phyloP scores from a whole-genome alignment of 2,888 invertebrate species.

The Acleris sparsana region DNA sequence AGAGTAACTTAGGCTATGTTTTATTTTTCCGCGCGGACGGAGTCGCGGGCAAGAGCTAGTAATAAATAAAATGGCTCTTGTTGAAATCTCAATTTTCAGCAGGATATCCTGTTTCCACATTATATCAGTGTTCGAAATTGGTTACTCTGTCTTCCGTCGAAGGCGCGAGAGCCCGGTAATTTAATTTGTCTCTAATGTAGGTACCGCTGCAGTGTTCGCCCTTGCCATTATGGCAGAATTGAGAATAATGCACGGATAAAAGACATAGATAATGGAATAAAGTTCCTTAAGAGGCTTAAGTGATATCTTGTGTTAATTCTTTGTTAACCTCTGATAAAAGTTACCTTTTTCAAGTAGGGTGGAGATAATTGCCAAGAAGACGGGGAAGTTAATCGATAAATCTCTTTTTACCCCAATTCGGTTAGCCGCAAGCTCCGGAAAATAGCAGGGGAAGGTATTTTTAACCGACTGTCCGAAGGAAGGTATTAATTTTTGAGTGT shows the following conservation, averaged over 20 bases:
- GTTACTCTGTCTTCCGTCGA: slow-evolving; percentile 29
- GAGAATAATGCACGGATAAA: slow-evolving; percentile 27
- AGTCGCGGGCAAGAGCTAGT: too few relatives aligned
- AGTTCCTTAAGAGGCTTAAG: slow-evolving; percentile 15
- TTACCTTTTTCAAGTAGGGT: slow-evolving; percentile 12
- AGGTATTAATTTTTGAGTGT: too few relatives aligned
- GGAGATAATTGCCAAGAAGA: slow-evolving; percentile 5
- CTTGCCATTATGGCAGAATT: slow-evolving; percentile 30
- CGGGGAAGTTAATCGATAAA: slow-evolving; percentile 9
- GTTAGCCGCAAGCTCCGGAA: too few relatives aligned
- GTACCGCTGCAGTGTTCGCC: slow-evolving; percentile 32
- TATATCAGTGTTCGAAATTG: slow-evolving; percentile 27
- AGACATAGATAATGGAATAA: slow-evolving; percentile 27
- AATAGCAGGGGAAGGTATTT: neutral
- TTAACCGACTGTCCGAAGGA: too few relatives aligned
- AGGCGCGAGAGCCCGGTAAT: slow-evolving; percentile 31
- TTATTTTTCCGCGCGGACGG: too few relatives aligned
- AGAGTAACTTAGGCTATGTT: too few relatives aligned
- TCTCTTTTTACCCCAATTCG: neutral
- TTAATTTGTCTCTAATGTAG: slow-evolving; percentile 32
- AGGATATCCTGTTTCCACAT: neutral
- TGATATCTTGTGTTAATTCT: slow-evolving; percentile 17
- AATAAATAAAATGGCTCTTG: too few relatives aligned
- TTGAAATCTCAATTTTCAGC: too few relatives aligned
- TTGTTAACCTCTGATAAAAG: slow-evolving; percentile 15